Evolutionary conservation across 2,113 vertebrate genomes (phyloP).

Genomic region (Trochalopteron elliotii): DNA sequence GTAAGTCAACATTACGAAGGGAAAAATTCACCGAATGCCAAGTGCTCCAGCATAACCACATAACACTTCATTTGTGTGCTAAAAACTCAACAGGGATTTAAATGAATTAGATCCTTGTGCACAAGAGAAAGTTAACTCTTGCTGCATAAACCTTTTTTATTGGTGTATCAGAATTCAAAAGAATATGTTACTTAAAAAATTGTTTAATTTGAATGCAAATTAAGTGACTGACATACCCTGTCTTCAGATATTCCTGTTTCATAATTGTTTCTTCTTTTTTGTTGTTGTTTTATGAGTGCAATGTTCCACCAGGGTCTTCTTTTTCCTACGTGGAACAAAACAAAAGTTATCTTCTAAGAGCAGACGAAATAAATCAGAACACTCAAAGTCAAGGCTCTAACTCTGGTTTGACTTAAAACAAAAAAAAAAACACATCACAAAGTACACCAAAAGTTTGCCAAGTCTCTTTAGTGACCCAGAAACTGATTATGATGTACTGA

Average conservation of each 20-base stretch:
- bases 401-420: background rate
- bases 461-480: constrained; percentile 26
- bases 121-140: constrained; percentile 25
- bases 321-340: background rate
- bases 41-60: background rate
- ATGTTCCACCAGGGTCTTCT: background rate
- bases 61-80: constrained; percentile 22
- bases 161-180: background rate
- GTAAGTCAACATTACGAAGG: background rate
- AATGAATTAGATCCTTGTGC: constrained; percentile 29
- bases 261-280: background rate
- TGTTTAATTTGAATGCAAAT: background rate
- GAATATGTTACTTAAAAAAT: background rate
- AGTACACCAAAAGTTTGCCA: constrained; percentile 2
- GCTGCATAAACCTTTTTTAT: background rate
- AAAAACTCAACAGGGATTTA: constrained; percentile 30
- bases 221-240: background rate
- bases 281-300: background rate
- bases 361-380: constrained; percentile 15
- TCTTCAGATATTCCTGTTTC: background rate
- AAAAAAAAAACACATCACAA: background rate
- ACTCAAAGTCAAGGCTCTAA: background rate
- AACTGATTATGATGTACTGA: constrained; percentile 37
- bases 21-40: constrained; percentile 24
- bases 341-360: background rate